Evolutionary conservation across 2,113 vertebrate species (phyloP).

Genomic region (Rhinoptilus africanus): DNA sequence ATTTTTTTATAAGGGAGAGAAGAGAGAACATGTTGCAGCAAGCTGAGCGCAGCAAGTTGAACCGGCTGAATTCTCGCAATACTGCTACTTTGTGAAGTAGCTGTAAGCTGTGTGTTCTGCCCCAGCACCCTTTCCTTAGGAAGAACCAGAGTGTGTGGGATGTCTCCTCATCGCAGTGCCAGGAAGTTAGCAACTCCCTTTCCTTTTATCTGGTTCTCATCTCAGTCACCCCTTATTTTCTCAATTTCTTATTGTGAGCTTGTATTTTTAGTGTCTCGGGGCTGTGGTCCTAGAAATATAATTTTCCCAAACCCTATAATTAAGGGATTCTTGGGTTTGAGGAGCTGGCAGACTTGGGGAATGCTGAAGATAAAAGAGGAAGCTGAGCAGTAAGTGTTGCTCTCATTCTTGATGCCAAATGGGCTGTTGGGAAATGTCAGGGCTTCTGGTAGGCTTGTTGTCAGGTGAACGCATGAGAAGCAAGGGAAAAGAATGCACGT

Average conservation of each 20-base stretch:
- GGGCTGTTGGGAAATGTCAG: background rate
- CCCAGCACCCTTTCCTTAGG: background rate
- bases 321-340: conserved; percentile 3
- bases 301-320: conserved; percentile 20
- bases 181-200: background rate
- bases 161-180: background rate
- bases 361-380: background rate
- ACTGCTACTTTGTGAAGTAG: background rate
- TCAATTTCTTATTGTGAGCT: background rate
- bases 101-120: background rate
- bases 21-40: background rate
- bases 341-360: background rate
- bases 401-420: background rate
- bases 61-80: background rate
- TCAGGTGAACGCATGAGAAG: background rate
- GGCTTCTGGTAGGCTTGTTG: background rate
- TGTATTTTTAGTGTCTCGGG: background rate
- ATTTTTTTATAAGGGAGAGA: background rate
- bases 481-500: background rate
- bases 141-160: background rate
- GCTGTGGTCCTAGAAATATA: background rate
- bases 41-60: background rate
- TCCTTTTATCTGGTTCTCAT: background rate
- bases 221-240: background rate
- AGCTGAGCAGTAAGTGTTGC: background rate